These are phyloP conservation scores for Chiloscyllium punctatum DNA, from an alignment of 2,797 vertebrate genomes.

Conservation along the genomic window DNA sequence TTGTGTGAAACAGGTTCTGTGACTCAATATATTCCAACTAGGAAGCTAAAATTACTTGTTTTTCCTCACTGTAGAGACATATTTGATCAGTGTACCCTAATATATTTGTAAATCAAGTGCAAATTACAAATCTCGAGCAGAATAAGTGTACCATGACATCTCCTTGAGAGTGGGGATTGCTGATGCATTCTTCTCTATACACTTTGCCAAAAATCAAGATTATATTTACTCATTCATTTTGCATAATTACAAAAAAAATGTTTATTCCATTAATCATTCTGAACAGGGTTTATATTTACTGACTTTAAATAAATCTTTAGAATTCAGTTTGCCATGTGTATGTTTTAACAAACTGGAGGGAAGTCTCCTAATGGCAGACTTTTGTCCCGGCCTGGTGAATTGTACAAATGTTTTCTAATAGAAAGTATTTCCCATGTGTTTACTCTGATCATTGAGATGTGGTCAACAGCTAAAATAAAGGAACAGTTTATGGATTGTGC, in stretches of 20 bases:
- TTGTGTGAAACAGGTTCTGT: background rate
- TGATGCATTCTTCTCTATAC: background rate
- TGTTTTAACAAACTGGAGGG: background rate
- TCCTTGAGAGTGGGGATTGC: background rate
- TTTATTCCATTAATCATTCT: background rate
- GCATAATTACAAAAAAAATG: background rate
- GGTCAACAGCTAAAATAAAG: background rate
- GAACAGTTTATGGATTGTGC: background rate
- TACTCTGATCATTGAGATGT: background rate
- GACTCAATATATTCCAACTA: background rate
- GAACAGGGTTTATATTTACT: background rate
- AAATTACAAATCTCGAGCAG: too few species aligned
- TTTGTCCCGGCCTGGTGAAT: background rate
- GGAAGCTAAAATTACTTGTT: background rate
- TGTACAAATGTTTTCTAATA: background rate
- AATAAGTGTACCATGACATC: background rate
- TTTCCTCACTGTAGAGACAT: background rate
- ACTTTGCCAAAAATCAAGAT: background rate
- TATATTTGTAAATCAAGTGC: too few species aligned
- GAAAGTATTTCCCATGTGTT: background rate
- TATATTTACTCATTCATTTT: background rate
- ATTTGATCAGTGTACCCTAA: background rate
- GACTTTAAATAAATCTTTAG: background rate
- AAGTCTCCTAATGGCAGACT: background rate
- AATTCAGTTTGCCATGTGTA: background rate